Conservation (phyloP, 2,113 vertebrate species). For the Lota lota region DNA sequence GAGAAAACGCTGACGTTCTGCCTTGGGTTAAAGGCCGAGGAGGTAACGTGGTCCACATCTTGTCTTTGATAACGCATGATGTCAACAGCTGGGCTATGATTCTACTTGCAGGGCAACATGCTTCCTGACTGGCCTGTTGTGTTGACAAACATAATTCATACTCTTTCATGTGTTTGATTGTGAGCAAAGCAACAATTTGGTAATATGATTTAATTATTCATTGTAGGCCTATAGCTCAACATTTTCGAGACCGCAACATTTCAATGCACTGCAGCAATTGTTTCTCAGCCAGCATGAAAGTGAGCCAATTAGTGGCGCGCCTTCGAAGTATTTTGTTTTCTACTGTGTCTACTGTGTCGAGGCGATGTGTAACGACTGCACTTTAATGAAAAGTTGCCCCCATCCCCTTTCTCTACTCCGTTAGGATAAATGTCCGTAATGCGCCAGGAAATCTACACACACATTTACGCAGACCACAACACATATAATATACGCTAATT, state of each 20-base stretch:
- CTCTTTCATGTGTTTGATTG: background rate
- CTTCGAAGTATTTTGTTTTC: too few species aligned
- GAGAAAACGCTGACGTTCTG: conserved; percentile 72
- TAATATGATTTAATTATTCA: too few species aligned
- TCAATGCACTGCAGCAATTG: too few species aligned
- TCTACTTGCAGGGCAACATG: conserved; percentile 47
- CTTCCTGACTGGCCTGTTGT: conserved; percentile 23
- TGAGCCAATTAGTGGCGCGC: too few species aligned
- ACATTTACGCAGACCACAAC: too few species aligned
- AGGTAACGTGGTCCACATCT: conserved; percentile 39
- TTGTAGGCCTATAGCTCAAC: too few species aligned
- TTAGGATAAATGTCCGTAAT: conserved; percentile 11
- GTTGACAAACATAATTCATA: conserved; percentile 38
- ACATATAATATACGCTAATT: too few species aligned
- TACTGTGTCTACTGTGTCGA: conserved; percentile 1
- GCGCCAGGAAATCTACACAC: conserved; percentile 14
- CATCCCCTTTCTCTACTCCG: conserved; percentile 1
- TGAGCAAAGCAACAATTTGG: too few species aligned
- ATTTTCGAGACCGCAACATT: too few species aligned
- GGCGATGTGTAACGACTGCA: conserved; percentile 7
- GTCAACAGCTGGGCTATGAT: conserved; percentile 54
- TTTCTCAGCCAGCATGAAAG: background rate
- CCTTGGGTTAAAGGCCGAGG: conserved; percentile 59
- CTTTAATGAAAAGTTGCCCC: conserved; percentile 1
- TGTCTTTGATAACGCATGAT: conserved; percentile 22